phyloP scores from a whole-genome alignment of 2,113 vertebrate species.

The Cathartes aura region DNA sequence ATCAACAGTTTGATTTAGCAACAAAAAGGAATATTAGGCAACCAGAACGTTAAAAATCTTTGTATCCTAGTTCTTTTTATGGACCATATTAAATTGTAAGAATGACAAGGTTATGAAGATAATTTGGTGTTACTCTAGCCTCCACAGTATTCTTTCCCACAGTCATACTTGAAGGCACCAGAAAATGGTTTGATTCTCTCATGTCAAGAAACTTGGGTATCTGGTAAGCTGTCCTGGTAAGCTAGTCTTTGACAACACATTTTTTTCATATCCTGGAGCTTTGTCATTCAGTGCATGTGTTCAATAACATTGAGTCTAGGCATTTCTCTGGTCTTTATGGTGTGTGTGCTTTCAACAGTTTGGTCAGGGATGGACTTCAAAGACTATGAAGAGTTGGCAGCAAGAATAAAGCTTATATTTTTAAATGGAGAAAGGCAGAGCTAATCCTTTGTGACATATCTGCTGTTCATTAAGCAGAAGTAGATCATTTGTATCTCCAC shows the following conservation, averaged over 20 bases:
- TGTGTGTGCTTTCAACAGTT: not conserved
- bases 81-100: not conserved
- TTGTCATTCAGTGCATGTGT: not conserved
- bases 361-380: not conserved
- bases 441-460: not conserved
- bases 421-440: not conserved
- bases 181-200: not conserved
- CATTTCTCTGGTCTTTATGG: not conserved
- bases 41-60: not conserved
- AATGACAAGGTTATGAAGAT: not conserved
- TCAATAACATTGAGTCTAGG: not conserved
- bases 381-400: not conserved
- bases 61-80: not conserved
- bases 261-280: not conserved
- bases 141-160: not conserved
- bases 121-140: not conserved
- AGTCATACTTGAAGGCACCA: not conserved
- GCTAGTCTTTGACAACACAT: not conserved
- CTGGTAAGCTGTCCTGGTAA: not conserved
- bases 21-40: not conserved
- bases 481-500: not conserved
- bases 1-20: not conserved
- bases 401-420: not conserved
- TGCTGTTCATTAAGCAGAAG: not conserved
- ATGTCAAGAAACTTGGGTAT: not conserved